Percentiles rank a stretch among this genome's conserved stretches.
phyloP scores from a whole-genome alignment of 2,888 invertebrate species.

The Megastigmus dorsalis region DNA sequence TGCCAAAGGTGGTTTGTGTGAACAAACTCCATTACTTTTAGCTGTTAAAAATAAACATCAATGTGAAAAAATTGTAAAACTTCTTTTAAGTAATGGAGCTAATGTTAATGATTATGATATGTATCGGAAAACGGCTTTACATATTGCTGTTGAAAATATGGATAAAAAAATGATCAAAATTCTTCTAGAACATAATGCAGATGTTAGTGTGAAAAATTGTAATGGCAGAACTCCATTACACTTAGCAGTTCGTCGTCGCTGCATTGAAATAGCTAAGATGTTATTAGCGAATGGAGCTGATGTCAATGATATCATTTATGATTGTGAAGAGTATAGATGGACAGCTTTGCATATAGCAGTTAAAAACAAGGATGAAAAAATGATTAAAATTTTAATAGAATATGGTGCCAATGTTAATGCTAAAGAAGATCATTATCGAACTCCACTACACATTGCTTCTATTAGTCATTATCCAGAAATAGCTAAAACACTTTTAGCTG shows the following conservation, averaged over 20 bases:
- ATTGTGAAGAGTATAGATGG: constrained; percentile 45
- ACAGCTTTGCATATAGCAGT: constrained; percentile 50
- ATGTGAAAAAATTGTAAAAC: constrained; percentile 42
- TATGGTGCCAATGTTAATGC: constrained; percentile 45
- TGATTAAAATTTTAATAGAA: constrained; percentile 39
- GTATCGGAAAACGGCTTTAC: constrained; percentile 48
- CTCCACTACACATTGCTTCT: constrained; percentile 47
- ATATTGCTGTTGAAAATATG: constrained; percentile 43
- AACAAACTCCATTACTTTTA: constrained; percentile 45
- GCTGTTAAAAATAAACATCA: constrained; percentile 46
- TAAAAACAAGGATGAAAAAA: constrained; percentile 49
- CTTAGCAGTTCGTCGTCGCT: constrained; percentile 34
- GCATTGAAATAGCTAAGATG: constrained; percentile 42
- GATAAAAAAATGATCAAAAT: constrained; percentile 48
- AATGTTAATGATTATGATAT: constrained; percentile 48
- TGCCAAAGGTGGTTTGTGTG: constrained; percentile 43
- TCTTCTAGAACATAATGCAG: constrained; percentile 40
- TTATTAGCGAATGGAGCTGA: constrained; percentile 37
- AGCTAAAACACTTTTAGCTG: constrained; percentile 42
- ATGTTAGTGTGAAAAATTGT: constrained; percentile 47
- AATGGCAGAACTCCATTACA: constrained; percentile 44
- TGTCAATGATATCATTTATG: constrained; percentile 45
- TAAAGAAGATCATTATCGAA: constrained; percentile 42
- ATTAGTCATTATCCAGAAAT: constrained; percentile 38
- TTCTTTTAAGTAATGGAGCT: constrained; percentile 42